Evolutionary conservation across 2,797 vertebrate genomes (phyloP), one percentile per base, ranked within the genome.

Genomic region (Myiothlypis coronata): DNA sequence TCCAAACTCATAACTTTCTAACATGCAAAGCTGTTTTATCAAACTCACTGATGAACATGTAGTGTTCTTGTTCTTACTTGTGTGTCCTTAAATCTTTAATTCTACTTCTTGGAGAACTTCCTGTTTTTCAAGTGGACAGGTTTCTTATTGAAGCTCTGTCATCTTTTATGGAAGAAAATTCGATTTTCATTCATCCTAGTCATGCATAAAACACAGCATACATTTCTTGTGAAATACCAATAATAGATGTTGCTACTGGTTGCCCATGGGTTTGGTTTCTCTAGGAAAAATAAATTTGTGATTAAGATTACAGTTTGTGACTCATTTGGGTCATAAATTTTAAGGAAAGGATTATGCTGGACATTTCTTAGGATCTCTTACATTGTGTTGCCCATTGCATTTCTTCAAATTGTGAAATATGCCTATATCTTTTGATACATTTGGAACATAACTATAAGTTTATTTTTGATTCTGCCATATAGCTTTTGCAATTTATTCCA

Each of bases 361-460:
- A 47, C 19, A 28, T 74, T 22, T 86, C 27, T 39, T 49, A n/a
- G 9, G 57, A 9, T 39, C 15, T 50, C 8, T 68, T 75, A 22
- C 3, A 5, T 46, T 78, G 7, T 5, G 8, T 9, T 61, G 11
- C 5, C 26, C 1, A 1, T 17, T 46, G 6, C 5, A 39, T 71
- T 89, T 74, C n/a, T 67, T 63, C 23, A 74, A 34, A 34, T 59
- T 65, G 18, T 83, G 57, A 90, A 78, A 53, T 55, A 57, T 13
- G 7, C 12, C 7, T 37, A 2, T 37, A 63, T 39, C 6, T 82
- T 86, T 63, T 72, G 34, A n/a, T 70, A 30, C 23, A 67, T 49
- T 21, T 79, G 71, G 28, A 84, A 76, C 6, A 27, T 11, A 6
- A 53, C 3, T 55, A 2, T 35, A 68, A 74, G 7, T 37, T 68